phyloP scores from a whole-genome alignment of 2,888 invertebrate species.

The Keiferia lycopersicella region DNA sequence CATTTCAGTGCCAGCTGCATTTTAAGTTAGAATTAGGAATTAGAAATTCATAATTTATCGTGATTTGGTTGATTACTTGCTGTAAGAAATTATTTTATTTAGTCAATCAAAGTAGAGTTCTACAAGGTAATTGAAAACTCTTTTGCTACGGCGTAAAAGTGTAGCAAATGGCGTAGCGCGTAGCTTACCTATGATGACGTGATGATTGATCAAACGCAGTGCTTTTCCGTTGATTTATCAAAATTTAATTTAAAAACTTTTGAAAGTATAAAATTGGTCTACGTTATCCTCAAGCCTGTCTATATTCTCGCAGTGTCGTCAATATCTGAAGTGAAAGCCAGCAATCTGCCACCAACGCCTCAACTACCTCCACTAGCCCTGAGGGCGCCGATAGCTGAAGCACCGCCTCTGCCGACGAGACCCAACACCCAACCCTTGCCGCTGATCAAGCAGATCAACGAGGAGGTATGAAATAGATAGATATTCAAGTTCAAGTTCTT shows the following conservation, averaged over 20 bases:
- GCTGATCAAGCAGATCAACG: constrained; percentile 72
- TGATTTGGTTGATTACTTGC: too few species aligned
- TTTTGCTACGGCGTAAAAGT: too few species aligned
- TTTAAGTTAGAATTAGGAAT: not conserved
- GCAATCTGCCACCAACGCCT: constrained; percentile 55
- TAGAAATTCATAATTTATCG: not conserved
- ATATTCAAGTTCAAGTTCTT: too few species aligned
- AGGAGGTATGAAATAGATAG: constrained; percentile 73
- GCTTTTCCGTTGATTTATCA: too few species aligned
- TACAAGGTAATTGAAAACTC: too few species aligned
- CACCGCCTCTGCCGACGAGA: constrained; percentile 47
- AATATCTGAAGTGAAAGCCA: constrained; percentile 69
- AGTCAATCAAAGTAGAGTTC: too few species aligned
- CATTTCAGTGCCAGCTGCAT: not conserved
- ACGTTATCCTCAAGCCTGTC: not conserved
- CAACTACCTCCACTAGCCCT: constrained; percentile 44
- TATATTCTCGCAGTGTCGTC: constrained; percentile 54
- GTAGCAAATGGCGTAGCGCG: too few species aligned
- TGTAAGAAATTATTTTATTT: too few species aligned
- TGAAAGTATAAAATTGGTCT: too few species aligned
- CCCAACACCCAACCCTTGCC: constrained; percentile 68
- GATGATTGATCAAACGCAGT: too few species aligned
- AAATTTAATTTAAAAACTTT: too few species aligned
- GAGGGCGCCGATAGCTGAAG: constrained; percentile 38
- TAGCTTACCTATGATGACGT: too few species aligned